Base-by-base conservation (phyloP, 1,140 invertebrate species). In the Trichonephila clavipes region DNA sequence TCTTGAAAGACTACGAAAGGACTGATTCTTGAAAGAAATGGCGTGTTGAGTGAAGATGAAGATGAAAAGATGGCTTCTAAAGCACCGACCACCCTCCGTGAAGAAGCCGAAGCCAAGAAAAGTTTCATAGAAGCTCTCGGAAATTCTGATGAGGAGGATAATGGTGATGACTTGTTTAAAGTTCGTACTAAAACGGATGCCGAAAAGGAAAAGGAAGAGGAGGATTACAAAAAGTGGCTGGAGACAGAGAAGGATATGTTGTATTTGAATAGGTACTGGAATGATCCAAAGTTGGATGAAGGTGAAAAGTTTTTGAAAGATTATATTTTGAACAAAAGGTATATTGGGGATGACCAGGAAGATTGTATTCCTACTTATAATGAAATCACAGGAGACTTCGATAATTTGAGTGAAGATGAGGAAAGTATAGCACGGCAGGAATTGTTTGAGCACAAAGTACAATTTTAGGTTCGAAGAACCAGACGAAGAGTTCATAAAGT, bases 391-490 rank as follows among this genome's bases (percentile, higher is more conserved):
- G 58, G 24, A 58, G 88, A 89, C 24, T 10, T 69, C 1, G 82
- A 85, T 59, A 83, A 18, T 34, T 18, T 94, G 21, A 86, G 89
- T 81, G 88, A 94, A 77, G 85, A 99, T 96, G 98, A 99, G 95
- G 96, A 97, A 94, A 95, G 96, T 21, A 95, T 96, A 90, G 95
- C 96, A 87, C 94, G 95, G 34, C 98, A 98, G 95, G 98, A 98
- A 82, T 97, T 98, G 96, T 99, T 99, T 96, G 99, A 99, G 95
- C 97, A 98, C 61, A 99, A n/a, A 99, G 95, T 99, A 98, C 95
- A 99, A 99, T 96, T 99, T 99, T 95, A 97, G 99, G 95, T 99
- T 98, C 96, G 98, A 99, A 96, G 98, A 99, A 96, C 99, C 99
- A 0, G 99, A 99, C 96, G 97, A 97, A 87, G 98, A 99, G 95